These are phyloP conservation scores for Bujurquina vittata DNA, from an alignment of 2,113 vertebrate genomes.

Conservation along the genomic window DNA sequence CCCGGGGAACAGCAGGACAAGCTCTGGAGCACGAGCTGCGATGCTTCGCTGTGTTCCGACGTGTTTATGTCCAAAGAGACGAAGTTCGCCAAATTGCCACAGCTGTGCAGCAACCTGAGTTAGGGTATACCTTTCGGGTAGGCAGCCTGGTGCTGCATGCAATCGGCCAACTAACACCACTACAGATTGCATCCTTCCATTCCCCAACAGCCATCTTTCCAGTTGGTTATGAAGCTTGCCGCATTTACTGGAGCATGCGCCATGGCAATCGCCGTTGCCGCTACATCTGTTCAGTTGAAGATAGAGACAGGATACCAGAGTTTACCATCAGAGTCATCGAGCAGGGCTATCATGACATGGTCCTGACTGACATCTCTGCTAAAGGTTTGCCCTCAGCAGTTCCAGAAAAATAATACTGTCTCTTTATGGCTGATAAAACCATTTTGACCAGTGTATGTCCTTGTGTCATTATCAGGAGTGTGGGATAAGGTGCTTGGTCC, in stretches of 20 bases:
- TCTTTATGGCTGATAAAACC: not conserved
- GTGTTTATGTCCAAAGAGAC: constrained; percentile 94
- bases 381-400: constrained; percentile 84
- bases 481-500: constrained; percentile 96
- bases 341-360: constrained; percentile 91
- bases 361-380: constrained; percentile 87
- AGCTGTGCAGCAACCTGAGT: constrained; percentile 90
- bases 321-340: constrained; percentile 91
- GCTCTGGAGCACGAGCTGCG: constrained; percentile 91
- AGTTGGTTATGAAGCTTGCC: constrained; percentile 92
- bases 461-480: constrained; percentile 83
- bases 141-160: constrained; percentile 94
- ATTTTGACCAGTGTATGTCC: not conserved
- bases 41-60: constrained; percentile 94
- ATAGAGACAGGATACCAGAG: constrained; percentile 84
- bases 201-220: constrained; percentile 90
- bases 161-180: constrained; percentile 90
- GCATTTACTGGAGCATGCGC: constrained; percentile 97
- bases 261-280: constrained; percentile 93
- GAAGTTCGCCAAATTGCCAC: constrained; percentile 93
- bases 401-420: not conserved
- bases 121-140: constrained; percentile 94
- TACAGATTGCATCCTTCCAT: constrained; percentile 93
- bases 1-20: constrained; percentile 81
- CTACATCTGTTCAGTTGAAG: constrained; percentile 93